phyloP scores from a whole-genome alignment of 2,797 vertebrate genomes.

The Dryobates pubescens region DNA sequence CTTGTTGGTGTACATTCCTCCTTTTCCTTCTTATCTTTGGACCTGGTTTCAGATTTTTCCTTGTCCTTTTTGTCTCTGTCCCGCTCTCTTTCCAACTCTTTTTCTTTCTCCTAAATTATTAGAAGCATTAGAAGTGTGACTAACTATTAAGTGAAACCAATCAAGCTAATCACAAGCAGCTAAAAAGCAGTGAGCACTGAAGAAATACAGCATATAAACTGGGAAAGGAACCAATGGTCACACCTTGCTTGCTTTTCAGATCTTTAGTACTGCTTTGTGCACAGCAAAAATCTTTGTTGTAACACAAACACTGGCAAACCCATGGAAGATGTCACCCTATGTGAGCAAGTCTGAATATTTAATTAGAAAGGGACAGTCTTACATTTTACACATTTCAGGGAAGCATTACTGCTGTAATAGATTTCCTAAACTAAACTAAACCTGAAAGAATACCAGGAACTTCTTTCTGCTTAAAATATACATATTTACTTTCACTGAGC shows the following conservation, averaged over 20 bases:
- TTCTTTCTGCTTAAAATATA: neutral
- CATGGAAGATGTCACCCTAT: neutral
- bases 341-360: neutral
- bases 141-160: neutral
- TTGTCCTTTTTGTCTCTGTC: conserved; percentile 94
- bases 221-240: neutral
- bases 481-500: neutral
- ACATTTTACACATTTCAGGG: neutral
- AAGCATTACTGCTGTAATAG: neutral
- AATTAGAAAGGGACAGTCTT: neutral
- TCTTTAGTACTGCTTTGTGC: neutral
- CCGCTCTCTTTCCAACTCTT: conserved; percentile 91
- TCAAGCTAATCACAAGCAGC: neutral
- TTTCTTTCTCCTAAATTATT: conserved; percentile 91
- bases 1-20: conserved; percentile 90
- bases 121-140: conserved; percentile 10
- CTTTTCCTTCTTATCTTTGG: conserved; percentile 91
- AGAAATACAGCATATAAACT: neutral
- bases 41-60: conserved; percentile 90
- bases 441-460: neutral
- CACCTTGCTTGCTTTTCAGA: neutral
- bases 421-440: neutral
- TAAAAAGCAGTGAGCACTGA: neutral
- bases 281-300: neutral
- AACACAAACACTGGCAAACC: neutral